Base-by-base conservation (phyloP, 1,140 invertebrate genomes). In the Drosophila mojavensis region DNA sequence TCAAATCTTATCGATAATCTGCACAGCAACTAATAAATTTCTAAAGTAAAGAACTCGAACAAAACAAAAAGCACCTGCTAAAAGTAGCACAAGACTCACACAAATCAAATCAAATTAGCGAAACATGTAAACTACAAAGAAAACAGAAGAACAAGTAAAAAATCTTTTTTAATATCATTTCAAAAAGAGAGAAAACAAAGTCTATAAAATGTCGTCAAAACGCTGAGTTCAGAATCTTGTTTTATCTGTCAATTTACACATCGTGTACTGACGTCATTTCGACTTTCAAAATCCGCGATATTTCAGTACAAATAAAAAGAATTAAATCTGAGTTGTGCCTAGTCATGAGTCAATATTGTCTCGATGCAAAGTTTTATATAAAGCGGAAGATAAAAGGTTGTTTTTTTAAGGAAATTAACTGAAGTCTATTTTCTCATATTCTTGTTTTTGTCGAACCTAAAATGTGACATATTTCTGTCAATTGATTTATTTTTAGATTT, bases 241-340 rank as follows among this genome's bases (percentile, higher is more conserved):
- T 70, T 81, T 65, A 78, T 62, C 56, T 67, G 47, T n/a, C 28
- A 68, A 68, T 78, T 81, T 63, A 65, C 79, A 81, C 55, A 13
- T 59, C 11, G 30, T 24, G 9, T 13, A 33, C 60, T 81, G 79
- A 74, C 79, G 79, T 81, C 79, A 81, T 67, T 26, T 39, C 53
- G 13, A 41, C 51, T 56, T 28, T 69, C 58, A 75, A 65, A 68
- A 74, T 70, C 61, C 30, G 30, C n/a, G 28, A 53, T 45, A 47
- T 33, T 54, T 53, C 39, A 24, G 43, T 47, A 47, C 26, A 43
- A 51, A 58, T 33, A 28, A 0, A 39, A 36, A 39, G 15, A 47
- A 56, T 39, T 13, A 48, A 59, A 50, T 53, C 51, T 10, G 13
- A 30, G n/a, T 60, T 33, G 15, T 36, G 56, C 39, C 26, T 26